Percentiles rank a stretch among this genome's conserved stretches.
These are phyloP conservation scores for Drosophila trichaetosa DNA, from an alignment of 2,888 invertebrate species.

Conservation along the genomic window DNA sequence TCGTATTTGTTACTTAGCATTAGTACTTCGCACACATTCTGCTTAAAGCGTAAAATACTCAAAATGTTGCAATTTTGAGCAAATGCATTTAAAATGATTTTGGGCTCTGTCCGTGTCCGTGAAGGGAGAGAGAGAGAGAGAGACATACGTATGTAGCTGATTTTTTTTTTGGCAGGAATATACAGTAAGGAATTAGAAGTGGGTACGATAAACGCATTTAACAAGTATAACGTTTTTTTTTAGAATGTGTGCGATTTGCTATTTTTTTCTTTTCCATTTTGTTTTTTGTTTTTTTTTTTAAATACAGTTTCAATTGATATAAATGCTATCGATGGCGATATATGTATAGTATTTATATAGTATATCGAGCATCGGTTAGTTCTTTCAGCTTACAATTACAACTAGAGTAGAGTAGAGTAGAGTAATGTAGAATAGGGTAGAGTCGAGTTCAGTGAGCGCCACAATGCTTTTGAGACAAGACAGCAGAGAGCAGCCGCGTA, in stretches of 20 bases:
- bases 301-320: constrained; percentile 49
- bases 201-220: not conserved
- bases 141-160: not conserved
- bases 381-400: constrained; percentile 46
- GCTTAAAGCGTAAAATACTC: not conserved
- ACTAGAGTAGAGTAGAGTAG: constrained; percentile 31
- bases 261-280: not conserved
- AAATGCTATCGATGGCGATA: constrained; percentile 52
- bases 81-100: not conserved
- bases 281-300: constrained; percentile 26
- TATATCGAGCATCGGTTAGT: constrained; percentile 41
- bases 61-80: not conserved
- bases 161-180: not conserved
- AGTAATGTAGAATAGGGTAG: constrained; percentile 14
- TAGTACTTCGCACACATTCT: constrained; percentile 20
- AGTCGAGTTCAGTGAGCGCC: constrained; percentile 6
- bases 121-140: not conserved
- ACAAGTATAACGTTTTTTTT: not conserved
- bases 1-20: constrained; percentile 25
- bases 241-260: constrained; percentile 4
- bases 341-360: constrained; percentile 1
- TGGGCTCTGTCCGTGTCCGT: not conserved
- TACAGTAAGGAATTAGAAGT: not conserved
- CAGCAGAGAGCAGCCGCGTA: constrained; percentile 21
- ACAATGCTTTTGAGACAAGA: constrained; percentile 33